These are phyloP conservation scores for Cuniculus paca DNA, from an alignment of 2,797 vertebrate genomes.

Conservation along the genomic window DNA sequence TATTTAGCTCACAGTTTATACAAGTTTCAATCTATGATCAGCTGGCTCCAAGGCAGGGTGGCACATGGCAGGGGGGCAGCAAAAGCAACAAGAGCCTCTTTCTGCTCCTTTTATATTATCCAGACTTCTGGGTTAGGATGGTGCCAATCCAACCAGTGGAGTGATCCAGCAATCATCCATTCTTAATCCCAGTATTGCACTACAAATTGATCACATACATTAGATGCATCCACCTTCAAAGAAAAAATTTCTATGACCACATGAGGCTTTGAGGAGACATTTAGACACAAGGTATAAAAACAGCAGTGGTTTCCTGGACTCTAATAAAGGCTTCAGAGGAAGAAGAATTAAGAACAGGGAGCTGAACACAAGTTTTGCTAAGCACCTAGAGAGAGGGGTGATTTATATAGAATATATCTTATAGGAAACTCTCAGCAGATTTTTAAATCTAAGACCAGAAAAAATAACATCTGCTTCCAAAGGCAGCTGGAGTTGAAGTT, in stretches of 20 bases:
- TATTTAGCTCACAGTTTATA: neutral
- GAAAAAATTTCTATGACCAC: neutral
- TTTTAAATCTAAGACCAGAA: constrained; percentile 12
- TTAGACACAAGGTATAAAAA: neutral
- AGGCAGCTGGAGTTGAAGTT: neutral
- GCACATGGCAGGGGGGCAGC: neutral
- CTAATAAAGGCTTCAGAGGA: neutral
- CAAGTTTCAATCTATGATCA: neutral
- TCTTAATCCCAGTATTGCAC: neutral
- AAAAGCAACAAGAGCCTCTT: neutral
- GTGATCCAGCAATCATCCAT: neutral
- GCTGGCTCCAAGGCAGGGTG: neutral
- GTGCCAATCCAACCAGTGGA: neutral
- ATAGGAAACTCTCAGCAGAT: neutral
- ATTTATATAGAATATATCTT: neutral
- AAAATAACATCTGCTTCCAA: neutral
- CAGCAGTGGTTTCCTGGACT: neutral
- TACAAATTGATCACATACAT: neutral
- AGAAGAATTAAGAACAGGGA: neutral
- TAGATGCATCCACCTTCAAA: neutral
- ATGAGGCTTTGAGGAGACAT: neutral
- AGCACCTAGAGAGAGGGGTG: neutral
- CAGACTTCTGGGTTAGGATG: neutral
- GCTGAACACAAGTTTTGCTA: neutral
- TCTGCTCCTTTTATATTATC: neutral